These are phyloP conservation scores for Cheilosia urbana DNA, from an alignment of 2,888 invertebrate species.

Conservation along the genomic window DNA sequence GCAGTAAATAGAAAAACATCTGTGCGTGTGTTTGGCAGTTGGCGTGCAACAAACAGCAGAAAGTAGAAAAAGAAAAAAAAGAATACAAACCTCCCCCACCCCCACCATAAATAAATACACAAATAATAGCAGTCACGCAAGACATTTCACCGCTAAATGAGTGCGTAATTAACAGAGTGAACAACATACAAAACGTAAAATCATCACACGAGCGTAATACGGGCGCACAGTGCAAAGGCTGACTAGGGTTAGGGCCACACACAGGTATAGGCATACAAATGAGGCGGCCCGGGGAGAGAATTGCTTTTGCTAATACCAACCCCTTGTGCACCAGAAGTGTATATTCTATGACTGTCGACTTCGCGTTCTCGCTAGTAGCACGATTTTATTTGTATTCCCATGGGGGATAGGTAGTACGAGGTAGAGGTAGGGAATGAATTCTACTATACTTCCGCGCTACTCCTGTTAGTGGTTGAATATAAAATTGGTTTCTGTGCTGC, in stretches of 20 bases:
- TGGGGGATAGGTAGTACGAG: not conserved
- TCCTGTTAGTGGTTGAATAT: constrained; percentile 74
- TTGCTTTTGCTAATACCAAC: not conserved
- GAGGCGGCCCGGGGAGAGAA: constrained; percentile 1
- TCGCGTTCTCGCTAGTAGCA: constrained; percentile 57
- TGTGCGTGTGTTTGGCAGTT: constrained; percentile 34
- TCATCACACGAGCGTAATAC: constrained; percentile 66
- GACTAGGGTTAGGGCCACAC: not conserved
- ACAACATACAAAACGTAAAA: constrained; percentile 73
- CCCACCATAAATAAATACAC: constrained; percentile 51
- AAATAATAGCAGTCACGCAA: constrained; percentile 75
- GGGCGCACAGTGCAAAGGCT: constrained; percentile 1
- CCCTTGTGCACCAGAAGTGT: constrained; percentile 13
- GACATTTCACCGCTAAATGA: constrained; percentile 75
- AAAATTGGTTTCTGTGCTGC: constrained; percentile 67
- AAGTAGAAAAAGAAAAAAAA: constrained; percentile 12
- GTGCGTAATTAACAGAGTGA: constrained; percentile 76
- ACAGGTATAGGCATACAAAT: constrained; percentile 36
- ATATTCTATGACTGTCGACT: constrained; percentile 69
- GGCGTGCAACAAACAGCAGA: not conserved
- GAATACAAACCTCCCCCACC: constrained; percentile 15
- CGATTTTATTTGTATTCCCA: constrained; percentile 67
- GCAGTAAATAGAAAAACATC: constrained; percentile 55
- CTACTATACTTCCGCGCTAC: constrained; percentile 39
- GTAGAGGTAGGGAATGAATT: constrained; percentile 52